Base-by-base conservation (phyloP, 1,140 invertebrate genomes). In the Drosophila pseudoananassae region DNA sequence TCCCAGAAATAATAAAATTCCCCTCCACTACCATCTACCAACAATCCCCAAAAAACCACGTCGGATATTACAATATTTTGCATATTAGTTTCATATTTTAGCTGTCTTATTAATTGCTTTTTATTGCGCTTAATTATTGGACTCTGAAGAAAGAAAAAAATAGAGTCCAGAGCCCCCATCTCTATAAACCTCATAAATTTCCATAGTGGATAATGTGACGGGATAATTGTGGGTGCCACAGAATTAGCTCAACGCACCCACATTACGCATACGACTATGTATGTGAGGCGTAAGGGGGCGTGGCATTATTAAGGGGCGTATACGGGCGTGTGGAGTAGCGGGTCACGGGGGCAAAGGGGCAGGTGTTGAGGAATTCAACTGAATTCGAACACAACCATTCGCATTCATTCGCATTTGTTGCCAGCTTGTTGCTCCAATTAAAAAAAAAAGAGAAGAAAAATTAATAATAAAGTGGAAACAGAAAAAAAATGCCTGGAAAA, bases 51-150 rank as follows among this genome's bases (percentile, higher is more conserved):
- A 36, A 36, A 36, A 12, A 12, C 33, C 33, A 36, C n/a, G 33
- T 36, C 33, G 33, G 33, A 5, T 12, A 36, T 36, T 36, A 36
- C 3, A 10, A 36, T 68, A 36, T 36, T 36, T 68, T 68, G 64
- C 64, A 68, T 68, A 72, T 72, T 70, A 47, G 27, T 51, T 46
- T 64, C 51, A 81, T 36, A 36, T 12, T 12, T 36, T 81, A 36
- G 64, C 49, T 56, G 40, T 29, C 52, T 25, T 59, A 40, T 61
- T 10, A 55, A 50, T 71, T 77, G 57, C 47, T 25, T 64, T 56
- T 77, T 56, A 64, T 60, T 64, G 70, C 72, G 38, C 60, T 80
- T 80, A 72, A 72, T 72, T 72, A 72, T 47, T 60, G 33, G 33
- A 36, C 33, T 12, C 33, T 4, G 33, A 2, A 12, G 10, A 36